A percentile compares a stretch with the other conserved stretches of the same genome.
Conservation (phyloP, 1,140 invertebrate species). For the Lepidurus packardi region DNA sequence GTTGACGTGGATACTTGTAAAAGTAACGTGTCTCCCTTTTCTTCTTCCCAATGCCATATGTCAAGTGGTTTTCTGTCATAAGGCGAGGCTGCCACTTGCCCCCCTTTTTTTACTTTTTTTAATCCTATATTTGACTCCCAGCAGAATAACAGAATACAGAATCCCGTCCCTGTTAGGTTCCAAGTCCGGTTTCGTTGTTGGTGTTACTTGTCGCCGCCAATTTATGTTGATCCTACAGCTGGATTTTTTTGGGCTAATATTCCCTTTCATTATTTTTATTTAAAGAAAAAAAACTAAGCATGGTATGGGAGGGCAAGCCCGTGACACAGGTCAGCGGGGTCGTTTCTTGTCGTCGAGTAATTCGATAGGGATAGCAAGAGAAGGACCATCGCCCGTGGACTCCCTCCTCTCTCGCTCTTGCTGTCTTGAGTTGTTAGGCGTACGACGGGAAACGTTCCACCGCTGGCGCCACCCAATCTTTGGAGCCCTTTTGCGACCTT, state of each 20-base stretch:
- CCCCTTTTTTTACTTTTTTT: neutral
- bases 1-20: slow-evolving; percentile 1
- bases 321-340: slow-evolving; percentile 16
- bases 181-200: slow-evolving; percentile 6
- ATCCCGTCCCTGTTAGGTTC: slow-evolving; percentile 2
- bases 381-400: slow-evolving; percentile 1
- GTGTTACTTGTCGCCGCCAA: slow-evolving; percentile 20
- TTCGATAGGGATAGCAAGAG: neutral
- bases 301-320: slow-evolving; percentile 9
- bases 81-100: neutral
- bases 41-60: neutral
- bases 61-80: slow-evolving; percentile 19
- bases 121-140: neutral
- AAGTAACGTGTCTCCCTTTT: slow-evolving; percentile 1
- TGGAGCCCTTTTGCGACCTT: neutral
- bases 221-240: slow-evolving; percentile 15
- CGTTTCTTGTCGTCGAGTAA: slow-evolving; percentile 18
- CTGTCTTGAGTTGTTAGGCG: neutral
- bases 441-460: neutral
- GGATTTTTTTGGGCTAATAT: slow-evolving; percentile 4
- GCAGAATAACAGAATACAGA: slow-evolving; percentile 19
- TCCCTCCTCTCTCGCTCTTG: neutral
- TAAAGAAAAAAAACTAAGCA: neutral
- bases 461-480: slow-evolving; percentile 13
- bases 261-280: neutral